Conservation (phyloP, 2,888 invertebrate genomes). For the Lucinisca nassula region DNA sequence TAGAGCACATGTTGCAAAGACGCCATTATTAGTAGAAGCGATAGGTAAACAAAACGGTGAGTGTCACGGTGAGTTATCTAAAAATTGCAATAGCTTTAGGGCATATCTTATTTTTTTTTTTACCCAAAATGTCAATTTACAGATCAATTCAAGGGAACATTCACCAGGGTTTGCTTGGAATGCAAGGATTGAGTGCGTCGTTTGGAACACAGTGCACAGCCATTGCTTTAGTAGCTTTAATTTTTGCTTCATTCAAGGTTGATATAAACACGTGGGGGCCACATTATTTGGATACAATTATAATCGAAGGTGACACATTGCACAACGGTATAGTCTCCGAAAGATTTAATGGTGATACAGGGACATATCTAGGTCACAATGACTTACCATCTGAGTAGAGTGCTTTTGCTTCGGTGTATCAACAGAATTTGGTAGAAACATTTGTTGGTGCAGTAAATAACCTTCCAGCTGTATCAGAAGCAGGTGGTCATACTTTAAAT, state of each 20-base stretch:
- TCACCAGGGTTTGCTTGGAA: neutral
- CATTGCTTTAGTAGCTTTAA: neutral
- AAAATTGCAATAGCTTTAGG: too few species aligned
- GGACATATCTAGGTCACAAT: neutral
- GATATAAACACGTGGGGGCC: neutral
- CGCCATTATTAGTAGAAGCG: too few species aligned
- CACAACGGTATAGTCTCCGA: neutral
- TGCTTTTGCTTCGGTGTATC: neutral
- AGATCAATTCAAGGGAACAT: too few species aligned
- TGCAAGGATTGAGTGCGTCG: neutral
- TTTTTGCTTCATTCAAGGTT: neutral
- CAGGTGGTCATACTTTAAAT: neutral
- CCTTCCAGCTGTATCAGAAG: neutral
- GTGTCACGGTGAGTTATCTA: too few species aligned
- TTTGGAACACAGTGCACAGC: slow-evolving; percentile 4
- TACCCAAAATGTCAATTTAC: too few species aligned
- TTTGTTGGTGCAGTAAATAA: neutral
- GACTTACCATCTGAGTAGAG: neutral
- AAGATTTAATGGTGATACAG: neutral
- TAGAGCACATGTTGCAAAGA: too few species aligned
- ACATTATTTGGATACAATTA: neutral
- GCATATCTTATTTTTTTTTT: too few species aligned
- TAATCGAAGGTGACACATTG: neutral
- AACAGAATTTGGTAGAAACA: neutral
- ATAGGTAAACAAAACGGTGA: too few species aligned